phyloP scores from a whole-genome alignment of 2,888 invertebrate species.

The Limenitis camilla region DNA sequence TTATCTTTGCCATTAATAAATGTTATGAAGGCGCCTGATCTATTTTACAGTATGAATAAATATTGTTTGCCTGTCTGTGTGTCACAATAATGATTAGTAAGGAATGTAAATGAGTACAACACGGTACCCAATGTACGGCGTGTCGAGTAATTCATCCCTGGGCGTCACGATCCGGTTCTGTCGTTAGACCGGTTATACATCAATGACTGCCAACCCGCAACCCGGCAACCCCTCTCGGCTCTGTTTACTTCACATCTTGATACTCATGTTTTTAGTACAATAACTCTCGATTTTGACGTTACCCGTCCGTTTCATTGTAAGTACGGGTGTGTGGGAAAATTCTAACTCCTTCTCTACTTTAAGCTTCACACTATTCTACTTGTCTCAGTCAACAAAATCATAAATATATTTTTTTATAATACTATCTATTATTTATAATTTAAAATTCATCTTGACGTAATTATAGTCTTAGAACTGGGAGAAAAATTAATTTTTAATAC shows the following conservation, averaged over 20 bases:
- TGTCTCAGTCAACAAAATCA: no score
- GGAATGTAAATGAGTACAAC: conserved; percentile 27
- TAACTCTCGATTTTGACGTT: conserved; percentile 58
- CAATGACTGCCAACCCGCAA: conserved; percentile 62
- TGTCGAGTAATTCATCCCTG: conserved; percentile 65
- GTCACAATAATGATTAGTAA: conserved; percentile 25
- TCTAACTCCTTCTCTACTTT: background rate
- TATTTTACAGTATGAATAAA: no score
- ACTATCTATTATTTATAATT: no score
- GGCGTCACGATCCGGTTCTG: conserved; percentile 58
- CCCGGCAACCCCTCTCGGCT: conserved; percentile 49
- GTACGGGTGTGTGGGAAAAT: conserved; percentile 10
- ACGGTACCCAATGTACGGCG: conserved; percentile 42
- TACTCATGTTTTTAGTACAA: conserved; percentile 45
- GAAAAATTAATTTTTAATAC: no score
- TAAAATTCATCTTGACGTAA: no score
- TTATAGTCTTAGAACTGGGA: no score
- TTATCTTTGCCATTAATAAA: no score
- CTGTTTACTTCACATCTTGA: conserved; percentile 46
- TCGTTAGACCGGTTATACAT: conserved; percentile 67
- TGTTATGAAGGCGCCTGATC: no score
- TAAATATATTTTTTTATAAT: no score
- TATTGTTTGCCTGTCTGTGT: conserved; percentile 16
- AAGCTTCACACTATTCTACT: no score
- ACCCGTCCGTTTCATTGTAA: conserved; percentile 32